Base-by-base conservation (phyloP, 2,888 invertebrate species). In the Deilephila elpenor region DNA sequence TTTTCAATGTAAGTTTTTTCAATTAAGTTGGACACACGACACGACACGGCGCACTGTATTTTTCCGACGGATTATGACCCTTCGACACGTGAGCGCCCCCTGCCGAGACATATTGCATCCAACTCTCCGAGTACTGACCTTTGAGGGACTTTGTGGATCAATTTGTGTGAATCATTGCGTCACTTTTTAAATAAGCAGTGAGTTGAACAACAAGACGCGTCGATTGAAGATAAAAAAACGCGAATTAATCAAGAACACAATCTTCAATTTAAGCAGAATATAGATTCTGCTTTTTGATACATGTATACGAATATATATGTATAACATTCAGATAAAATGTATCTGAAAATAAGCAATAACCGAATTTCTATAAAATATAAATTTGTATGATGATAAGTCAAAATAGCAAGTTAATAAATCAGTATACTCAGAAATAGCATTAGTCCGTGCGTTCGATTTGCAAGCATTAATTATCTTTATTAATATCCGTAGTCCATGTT, bases 51-150 rank as follows among this genome's bases (percentile, higher is more conserved):
- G 78, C 81, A 85, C 81, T 86, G 87, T 90, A 89, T 89, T 91
- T 91, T 91, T 88, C 86, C 84, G 79, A 79, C 80, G 91, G 93
- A 91, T 93, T 92, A 92, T 91, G 87, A 84, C 94, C 94, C 93
- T 90, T 88, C 88, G 90, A 83, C 90, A 90, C 89, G 89, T 89
- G 89, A 88, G 81, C 83, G 82, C 87, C 84, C 89, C 90, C 89
- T 87, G 81, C 82, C 84, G 82, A 88, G 87, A 89, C 91, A 90
- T 90, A 91, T 91, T 90, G 91, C 87, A 84, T 79, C 83, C 79
- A 82, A 86, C 90, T 91, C 91, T 88, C 85, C 78, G 88, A 81
- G 85, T 86, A 84, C 83, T 90, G 90, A 91, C 92, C 91, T 89
- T 84, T 74, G 79, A 77, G 80, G 75, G 79, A 78, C 76, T 76